These are phyloP conservation scores for Clangula hyemalis DNA, from an alignment of 2,797 vertebrate genomes.

Conservation along the genomic window DNA sequence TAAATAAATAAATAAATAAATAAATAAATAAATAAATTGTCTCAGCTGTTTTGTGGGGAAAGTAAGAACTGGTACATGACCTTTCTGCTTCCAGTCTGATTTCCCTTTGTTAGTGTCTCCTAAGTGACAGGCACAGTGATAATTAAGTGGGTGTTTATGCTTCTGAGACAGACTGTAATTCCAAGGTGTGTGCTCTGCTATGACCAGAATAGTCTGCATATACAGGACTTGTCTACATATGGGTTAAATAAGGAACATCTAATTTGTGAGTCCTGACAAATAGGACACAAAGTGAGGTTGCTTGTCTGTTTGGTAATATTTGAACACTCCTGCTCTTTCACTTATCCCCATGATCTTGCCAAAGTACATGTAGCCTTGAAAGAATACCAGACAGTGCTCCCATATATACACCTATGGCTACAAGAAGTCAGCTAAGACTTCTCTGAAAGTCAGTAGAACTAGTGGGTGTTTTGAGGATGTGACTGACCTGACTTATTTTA, in stretches of 20 bases:
- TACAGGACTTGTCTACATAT: not conserved
- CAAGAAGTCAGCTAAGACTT: not conserved
- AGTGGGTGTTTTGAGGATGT: not conserved
- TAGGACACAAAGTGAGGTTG: not conserved
- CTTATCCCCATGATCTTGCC: not conserved
- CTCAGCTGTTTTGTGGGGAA: constrained; percentile 16
- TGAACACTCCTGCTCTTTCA: not conserved
- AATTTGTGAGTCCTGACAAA: not conserved
- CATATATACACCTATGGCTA: not conserved
- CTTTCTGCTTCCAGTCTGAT: not conserved
- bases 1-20: no score
- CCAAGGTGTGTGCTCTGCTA: not conserved
- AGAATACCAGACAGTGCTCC: not conserved
- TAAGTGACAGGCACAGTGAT: not conserved
- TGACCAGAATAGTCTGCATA: not conserved
- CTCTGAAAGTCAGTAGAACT: not conserved
- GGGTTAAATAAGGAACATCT: not conserved
- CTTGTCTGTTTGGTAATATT: not conserved
- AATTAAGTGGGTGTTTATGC: not conserved
- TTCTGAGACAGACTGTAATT: not conserved
- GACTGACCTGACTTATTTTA: not conserved
- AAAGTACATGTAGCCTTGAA: not conserved
- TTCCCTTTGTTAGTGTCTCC: not conserved
- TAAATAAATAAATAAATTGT: not conserved
- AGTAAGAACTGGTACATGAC: not conserved